Conservation (phyloP, 2,888 invertebrate genomes). For the Byasa hedistus region DNA sequence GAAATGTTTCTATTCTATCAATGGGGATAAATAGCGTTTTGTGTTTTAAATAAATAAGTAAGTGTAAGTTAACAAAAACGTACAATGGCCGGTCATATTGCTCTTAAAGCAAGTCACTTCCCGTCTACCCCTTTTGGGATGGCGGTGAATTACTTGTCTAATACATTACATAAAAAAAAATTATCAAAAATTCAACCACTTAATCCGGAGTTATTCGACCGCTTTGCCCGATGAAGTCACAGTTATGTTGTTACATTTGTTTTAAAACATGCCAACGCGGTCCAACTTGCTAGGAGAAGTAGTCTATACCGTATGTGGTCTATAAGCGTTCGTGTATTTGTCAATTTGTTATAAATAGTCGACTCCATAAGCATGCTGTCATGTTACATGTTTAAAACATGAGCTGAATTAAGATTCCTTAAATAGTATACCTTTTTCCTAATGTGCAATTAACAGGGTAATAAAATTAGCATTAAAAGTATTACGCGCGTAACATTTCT, state of each 20-base stretch:
- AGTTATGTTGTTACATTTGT: not conserved
- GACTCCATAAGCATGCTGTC: conserved; percentile 13
- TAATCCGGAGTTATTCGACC: too few species aligned
- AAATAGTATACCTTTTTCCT: conserved; percentile 13
- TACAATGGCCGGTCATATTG: too few species aligned
- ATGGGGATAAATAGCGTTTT: too few species aligned
- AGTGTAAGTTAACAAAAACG: too few species aligned
- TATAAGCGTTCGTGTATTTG: conserved; percentile 17
- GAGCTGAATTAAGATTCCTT: conserved; percentile 20
- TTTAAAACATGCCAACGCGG: not conserved
- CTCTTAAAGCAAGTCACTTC: too few species aligned
- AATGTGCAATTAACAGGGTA: conserved; percentile 12
- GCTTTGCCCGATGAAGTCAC: too few species aligned
- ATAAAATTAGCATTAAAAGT: conserved; percentile 19
- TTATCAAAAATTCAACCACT: too few species aligned
- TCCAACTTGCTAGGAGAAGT: conserved; percentile 12
- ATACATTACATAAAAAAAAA: too few species aligned
- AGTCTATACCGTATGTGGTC: conserved; percentile 17
- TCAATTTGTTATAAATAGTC: conserved; percentile 23
- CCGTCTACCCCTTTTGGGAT: too few species aligned
- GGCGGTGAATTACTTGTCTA: too few species aligned
- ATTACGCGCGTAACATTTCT: not conserved
- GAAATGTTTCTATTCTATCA: too few species aligned
- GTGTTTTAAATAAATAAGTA: too few species aligned
- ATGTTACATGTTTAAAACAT: conserved; percentile 13